Base-by-base conservation (phyloP, 2,888 invertebrate species). In the Diarsia mendica region DNA sequence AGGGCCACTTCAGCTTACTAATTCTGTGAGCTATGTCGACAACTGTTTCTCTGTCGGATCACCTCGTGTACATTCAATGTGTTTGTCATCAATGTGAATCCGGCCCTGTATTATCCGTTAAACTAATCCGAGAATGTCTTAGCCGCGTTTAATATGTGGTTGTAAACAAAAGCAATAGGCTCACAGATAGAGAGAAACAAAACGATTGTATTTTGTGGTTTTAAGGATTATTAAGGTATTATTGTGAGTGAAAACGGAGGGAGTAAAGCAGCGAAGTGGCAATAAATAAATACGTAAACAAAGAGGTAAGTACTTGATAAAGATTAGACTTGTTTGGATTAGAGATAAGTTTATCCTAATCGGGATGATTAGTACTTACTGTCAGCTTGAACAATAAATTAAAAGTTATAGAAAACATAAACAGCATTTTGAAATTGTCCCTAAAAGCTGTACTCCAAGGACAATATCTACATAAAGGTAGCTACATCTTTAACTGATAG, bases 71-170 rank as follows among this genome's bases (percentile, higher is more conserved):
- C 1, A 48, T 53, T 2, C 23, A 20, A 23, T 33, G 13, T 44
- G 10, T 51, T 51, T 51, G 39, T 55, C 2, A 13, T 46, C 6
- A n/a, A 28, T 23, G n/a, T 15, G 49, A 86, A 76, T 79, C 46
- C 79, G 72, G 23, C 70, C 70, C 81, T 87, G 86, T 1, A 23
- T 79, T 72, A 78, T 75, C 28, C 67, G 61, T 68, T 66, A 18
- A 75, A 79, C 49, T 80, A 82, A 87, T 87, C 74, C 64, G 58
- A 76, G 58, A 68, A 64, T 39, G 70, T 78, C 82, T 85, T 69
- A 72, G 66, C 67, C 33, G 68, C 77, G 76, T 69, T 85, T 80
- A 82, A 76, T 82, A 79, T 75, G 78, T 72, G 77, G 58, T 63
- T 72, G 72, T 78, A 82, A 80, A 85, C 79, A 85, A 77, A 82